Evolutionary conservation across 2,113 vertebrate species (phyloP), one percentile per base, ranked within the genome.

Genomic region (Lamprologus tigripictilis): DNA sequence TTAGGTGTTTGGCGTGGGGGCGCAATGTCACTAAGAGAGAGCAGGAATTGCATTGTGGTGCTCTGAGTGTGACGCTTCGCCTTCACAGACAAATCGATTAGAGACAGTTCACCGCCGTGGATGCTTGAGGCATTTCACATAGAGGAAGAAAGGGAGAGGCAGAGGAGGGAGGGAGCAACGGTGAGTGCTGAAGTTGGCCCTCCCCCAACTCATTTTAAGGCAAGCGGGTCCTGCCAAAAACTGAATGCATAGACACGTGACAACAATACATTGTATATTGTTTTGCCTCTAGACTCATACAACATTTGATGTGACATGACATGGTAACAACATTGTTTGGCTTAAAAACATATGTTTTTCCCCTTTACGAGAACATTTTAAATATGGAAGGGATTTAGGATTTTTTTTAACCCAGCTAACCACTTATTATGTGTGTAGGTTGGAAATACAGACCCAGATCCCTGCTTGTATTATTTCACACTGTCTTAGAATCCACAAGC

Each of bases 41-140:
- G 96, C 96, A 96, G 94, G 95, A 95, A 89, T 95, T 88, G 94
- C 96, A 96, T 96, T 95, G 93, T 94, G 92, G 86, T 85, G 47
- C 87, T 89, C 84, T 83, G 84, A 91, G 91, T 92, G 94, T 96
- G 97, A 97, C 96, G 96, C 96, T 96, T 97, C 89, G 96, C 96
- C 97, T 97, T 97, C 97, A 97, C 97, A 98, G 98, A 98, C 98
- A 98, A 98, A 99, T 99, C 98, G 98, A 99, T 99, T 98, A 98
- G 98, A 97, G 97, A 98, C 97, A 98, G 98, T 98, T 98, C 97
- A 97, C 96, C 88, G 85, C 86, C 94, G 96, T 97, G 96, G 97
- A 97, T 97, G 97, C 97, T 96, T 94, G 35, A 95, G 92, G 97
- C 97, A 96, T 97, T 98, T 98, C 98, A 97, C 98, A 98, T 83